Evolutionary conservation across 2,797 vertebrate genomes (phyloP).

Genomic region (Ficedula albicollis): DNA sequence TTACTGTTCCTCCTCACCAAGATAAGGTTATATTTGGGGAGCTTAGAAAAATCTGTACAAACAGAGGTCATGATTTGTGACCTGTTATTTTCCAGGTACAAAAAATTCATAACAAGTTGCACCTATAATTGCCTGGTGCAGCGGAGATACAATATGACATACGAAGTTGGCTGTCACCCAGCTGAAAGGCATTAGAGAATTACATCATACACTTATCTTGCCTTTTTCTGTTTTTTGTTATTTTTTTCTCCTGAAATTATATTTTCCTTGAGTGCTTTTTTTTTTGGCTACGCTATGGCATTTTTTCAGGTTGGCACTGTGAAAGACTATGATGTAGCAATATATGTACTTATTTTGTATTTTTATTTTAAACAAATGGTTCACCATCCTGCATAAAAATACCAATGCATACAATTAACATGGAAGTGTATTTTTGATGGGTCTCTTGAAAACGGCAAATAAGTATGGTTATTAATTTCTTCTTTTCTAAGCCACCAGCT

Average conservation of each 20-base stretch:
- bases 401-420: background rate
- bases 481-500: slow-evolving; percentile 57
- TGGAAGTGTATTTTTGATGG: slow-evolving; percentile 40
- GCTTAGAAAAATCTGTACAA: background rate
- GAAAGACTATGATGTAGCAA: background rate
- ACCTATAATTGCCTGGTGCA: slow-evolving; percentile 22
- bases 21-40: background rate
- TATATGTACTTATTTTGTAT: background rate
- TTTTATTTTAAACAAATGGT: slow-evolving; percentile 18
- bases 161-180: slow-evolving; percentile 36
- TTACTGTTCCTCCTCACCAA: background rate
- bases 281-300: background rate
- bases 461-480: slow-evolving; percentile 75
- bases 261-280: slow-evolving; percentile 11
- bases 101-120: background rate
- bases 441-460: slow-evolving; percentile 37
- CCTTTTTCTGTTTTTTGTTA: slow-evolving; percentile 5
- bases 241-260: slow-evolving; percentile 10
- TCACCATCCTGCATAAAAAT: background rate
- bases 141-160: background rate
- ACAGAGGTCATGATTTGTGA: background rate
- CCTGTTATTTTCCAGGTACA: background rate
- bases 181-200: slow-evolving; percentile 10
- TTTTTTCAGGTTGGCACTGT: background rate
- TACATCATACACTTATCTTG: slow-evolving; percentile 12